These are phyloP conservation scores for Carettochelys insculpta DNA, from an alignment of 2,113 vertebrate species.

Conservation along the genomic window DNA sequence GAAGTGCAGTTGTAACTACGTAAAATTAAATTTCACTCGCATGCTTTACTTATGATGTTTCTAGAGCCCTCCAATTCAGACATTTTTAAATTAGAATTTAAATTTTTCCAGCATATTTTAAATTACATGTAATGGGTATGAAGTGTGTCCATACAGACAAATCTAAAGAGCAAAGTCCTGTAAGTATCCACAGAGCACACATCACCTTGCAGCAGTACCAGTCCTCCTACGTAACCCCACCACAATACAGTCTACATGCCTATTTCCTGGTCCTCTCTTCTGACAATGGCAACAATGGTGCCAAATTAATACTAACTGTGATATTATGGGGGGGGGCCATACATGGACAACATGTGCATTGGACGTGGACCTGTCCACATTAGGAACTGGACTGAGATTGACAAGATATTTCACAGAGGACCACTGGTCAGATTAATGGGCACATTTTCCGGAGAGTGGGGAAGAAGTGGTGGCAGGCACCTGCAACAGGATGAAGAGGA, in stretches of 20 bases:
- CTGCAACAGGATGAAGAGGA: background rate
- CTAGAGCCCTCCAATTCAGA: background rate
- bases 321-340: background rate
- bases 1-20: background rate
- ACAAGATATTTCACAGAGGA: background rate
- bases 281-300: background rate
- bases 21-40: background rate
- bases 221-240: background rate
- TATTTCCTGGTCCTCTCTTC: background rate
- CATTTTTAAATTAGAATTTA: background rate
- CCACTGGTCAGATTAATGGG: background rate
- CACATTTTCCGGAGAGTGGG: background rate
- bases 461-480: background rate
- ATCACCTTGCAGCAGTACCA: background rate
- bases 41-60: background rate
- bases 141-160: background rate
- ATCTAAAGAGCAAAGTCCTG: background rate
- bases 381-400: background rate
- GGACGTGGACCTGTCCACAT: background rate
- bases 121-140: background rate
- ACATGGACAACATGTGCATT: background rate
- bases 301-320: background rate
- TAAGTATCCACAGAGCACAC: background rate
- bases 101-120: background rate
- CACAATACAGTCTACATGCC: background rate